These are phyloP conservation scores for Portevinia maculata DNA, from an alignment of 2,888 invertebrate genomes.

Conservation along the genomic window DNA sequence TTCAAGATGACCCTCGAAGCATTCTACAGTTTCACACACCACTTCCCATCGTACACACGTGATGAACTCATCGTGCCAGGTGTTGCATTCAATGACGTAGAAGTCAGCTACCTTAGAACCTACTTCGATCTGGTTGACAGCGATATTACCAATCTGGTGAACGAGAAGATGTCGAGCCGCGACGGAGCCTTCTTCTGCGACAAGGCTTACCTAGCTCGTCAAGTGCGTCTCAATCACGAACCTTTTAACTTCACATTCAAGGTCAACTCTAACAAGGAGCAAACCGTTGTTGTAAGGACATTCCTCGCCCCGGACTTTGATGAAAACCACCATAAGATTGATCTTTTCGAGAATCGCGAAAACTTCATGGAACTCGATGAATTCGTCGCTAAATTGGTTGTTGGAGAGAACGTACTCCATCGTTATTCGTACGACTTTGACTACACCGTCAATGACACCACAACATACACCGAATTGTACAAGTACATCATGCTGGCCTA, in stretches of 20 bases:
- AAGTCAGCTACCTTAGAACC: slow-evolving; percentile 87
- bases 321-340: slow-evolving; percentile 82
- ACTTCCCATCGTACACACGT: slow-evolving; percentile 85
- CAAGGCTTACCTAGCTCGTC: slow-evolving; percentile 84
- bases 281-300: slow-evolving; percentile 85
- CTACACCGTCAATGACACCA: too few species aligned
- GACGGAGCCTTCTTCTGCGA: slow-evolving; percentile 82
- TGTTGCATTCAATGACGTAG: slow-evolving; percentile 86
- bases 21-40: slow-evolving; percentile 85
- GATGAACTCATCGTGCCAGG: slow-evolving; percentile 86
- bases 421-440: too few species aligned
- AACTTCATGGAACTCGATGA: slow-evolving; percentile 87
- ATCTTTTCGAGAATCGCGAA: slow-evolving; percentile 85
- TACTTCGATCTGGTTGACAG: slow-evolving; percentile 87
- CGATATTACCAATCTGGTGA: slow-evolving; percentile 83
- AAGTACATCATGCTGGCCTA: too few species aligned
- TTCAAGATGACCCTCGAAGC: slow-evolving; percentile 86
- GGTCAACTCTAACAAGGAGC: slow-evolving; percentile 85
- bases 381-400: slow-evolving; percentile 85
- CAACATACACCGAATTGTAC: too few species aligned
- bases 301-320: slow-evolving; percentile 89
- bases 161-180: slow-evolving; percentile 78
- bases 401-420: slow-evolving; percentile 83
- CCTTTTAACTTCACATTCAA: slow-evolving; percentile 86
- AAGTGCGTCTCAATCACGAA: slow-evolving; percentile 88